These are phyloP conservation scores for Crocodylus rhombifer DNA, from an alignment of 2,797 vertebrate genomes.

Conservation along the genomic window DNA sequence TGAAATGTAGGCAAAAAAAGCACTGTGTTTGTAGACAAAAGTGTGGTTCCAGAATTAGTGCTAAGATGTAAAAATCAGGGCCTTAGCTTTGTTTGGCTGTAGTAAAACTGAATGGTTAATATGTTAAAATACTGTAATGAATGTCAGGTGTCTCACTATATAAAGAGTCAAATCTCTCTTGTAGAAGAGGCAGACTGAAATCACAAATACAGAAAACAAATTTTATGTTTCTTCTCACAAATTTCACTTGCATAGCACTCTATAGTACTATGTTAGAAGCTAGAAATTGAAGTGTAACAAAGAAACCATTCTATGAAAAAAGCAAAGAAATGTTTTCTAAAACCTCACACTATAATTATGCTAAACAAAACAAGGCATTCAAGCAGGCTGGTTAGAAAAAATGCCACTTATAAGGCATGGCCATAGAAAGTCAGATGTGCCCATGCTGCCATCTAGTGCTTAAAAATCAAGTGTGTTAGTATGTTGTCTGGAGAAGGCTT, in stretches of 20 bases:
- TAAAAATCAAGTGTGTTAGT: rapidly evolving
- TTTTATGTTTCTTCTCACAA: not conserved
- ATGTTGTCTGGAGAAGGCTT: rapidly evolving
- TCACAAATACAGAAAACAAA: not conserved
- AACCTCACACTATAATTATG: rapidly evolving
- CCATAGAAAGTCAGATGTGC: rapidly evolving
- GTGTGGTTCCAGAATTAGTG: not conserved
- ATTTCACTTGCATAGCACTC: not conserved
- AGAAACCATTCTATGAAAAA: not conserved
- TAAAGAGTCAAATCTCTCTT: not conserved
- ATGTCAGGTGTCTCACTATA: not conserved
- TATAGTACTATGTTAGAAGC: rapidly evolving
- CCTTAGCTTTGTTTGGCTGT: not conserved
- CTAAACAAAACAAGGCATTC: not conserved
- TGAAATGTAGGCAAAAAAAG: conserved; percentile 19
- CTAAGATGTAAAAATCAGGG: not conserved
- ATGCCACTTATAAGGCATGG: rapidly evolving
- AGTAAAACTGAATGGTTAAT: not conserved
- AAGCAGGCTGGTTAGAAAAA: rapidly evolving
- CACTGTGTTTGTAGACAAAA: not conserved
- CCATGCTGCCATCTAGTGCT: conserved; percentile 39
- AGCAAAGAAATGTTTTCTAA: not conserved
- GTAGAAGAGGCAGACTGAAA: not conserved
- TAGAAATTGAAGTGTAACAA: not conserved
- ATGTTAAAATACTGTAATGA: not conserved